Conservation (phyloP, 2,113 vertebrate genomes). For the Salvelinus fontinalis region DNA sequence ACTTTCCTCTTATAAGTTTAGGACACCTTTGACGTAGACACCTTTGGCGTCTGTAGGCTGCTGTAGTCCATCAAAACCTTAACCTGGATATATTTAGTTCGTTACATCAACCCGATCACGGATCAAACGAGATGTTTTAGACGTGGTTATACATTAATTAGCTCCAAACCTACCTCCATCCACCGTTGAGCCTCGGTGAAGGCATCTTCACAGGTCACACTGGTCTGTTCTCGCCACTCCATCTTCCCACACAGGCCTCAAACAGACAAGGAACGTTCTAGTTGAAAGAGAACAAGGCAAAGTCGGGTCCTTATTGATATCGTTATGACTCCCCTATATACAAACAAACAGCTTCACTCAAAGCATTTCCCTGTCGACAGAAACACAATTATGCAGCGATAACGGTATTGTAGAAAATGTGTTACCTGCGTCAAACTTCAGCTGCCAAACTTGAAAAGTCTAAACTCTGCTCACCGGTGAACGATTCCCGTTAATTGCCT, state of each 20-base stretch:
- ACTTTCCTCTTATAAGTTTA: too few relatives aligned
- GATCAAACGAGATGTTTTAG: background rate
- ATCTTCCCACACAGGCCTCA: constrained; percentile 46
- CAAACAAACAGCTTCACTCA: background rate
- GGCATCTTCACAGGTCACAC: constrained; percentile 77
- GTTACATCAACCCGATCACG: background rate
- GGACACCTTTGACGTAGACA: too few relatives aligned
- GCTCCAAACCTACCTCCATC: constrained; percentile 80
- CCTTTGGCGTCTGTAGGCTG: background rate
- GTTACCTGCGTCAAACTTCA: background rate
- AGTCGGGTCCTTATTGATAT: background rate
- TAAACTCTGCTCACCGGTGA: background rate
- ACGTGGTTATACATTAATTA: background rate
- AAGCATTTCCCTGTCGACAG: background rate
- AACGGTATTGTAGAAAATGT: background rate
- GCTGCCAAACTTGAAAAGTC: background rate
- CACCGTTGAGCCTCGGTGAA: constrained; percentile 87
- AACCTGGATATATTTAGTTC: background rate
- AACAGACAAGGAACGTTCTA: background rate
- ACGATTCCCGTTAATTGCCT: background rate
- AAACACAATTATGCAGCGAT: background rate
- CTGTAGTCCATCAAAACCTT: background rate
- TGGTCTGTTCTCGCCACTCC: constrained; percentile 82
- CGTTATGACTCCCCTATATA: background rate
- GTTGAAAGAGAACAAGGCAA: background rate